phyloP scores from a whole-genome alignment of 1,140 invertebrate genomes.

The Atta texana region DNA sequence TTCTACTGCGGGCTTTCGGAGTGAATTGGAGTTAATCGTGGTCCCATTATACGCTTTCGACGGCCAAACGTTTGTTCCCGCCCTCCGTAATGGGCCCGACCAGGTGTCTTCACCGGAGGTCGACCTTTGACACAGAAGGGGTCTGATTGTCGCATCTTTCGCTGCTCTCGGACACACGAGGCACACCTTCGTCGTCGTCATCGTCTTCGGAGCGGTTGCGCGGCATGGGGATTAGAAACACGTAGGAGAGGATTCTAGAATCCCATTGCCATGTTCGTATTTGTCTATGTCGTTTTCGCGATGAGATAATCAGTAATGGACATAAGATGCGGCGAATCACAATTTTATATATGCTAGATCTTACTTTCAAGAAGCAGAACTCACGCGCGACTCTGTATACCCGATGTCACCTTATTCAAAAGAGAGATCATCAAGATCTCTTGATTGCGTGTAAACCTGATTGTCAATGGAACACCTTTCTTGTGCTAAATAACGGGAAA shows the following conservation, averaged over 20 bases:
- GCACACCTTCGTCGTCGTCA: background rate
- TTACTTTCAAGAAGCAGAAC: background rate
- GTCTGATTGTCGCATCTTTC: slow-evolving; percentile 37
- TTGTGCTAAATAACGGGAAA: background rate
- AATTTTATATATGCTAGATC: background rate
- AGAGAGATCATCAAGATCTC: background rate
- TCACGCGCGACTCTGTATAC: no score
- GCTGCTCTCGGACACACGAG: slow-evolving; percentile 48
- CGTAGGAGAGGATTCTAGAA: slow-evolving; percentile 38
- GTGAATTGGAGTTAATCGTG: background rate
- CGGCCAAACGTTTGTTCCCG: slow-evolving; percentile 14
- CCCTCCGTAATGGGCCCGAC: slow-evolving; percentile 39
- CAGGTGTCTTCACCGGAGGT: background rate
- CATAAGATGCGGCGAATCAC: background rate
- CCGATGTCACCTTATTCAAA: background rate
- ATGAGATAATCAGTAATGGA: background rate
- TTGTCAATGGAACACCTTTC: background rate
- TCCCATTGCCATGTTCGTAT: slow-evolving; percentile 53
- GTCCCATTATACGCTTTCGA: slow-evolving; percentile 4
- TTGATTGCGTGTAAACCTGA: background rate
- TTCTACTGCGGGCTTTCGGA: slow-evolving; percentile 5
- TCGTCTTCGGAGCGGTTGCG: slow-evolving; percentile 23
- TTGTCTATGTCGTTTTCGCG: background rate
- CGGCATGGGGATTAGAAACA: slow-evolving; percentile 36
- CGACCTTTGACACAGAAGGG: background rate